Evolutionary conservation across 2,113 vertebrate genomes (phyloP).

Genomic region (Eptesicus fuscus): DNA sequence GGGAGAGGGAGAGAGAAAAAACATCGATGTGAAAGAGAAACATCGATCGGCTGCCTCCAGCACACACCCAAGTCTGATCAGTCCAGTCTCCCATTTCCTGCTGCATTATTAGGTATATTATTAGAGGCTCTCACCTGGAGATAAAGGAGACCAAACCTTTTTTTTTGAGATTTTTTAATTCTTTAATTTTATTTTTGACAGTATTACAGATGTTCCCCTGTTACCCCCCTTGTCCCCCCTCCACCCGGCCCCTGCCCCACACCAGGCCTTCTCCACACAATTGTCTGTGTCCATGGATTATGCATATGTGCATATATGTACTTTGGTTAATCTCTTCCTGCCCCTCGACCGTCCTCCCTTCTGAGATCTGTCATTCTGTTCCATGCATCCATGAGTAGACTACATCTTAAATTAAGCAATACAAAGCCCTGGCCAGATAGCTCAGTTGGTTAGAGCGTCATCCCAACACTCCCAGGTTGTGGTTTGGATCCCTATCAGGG

Average conservation of each 20-base stretch:
- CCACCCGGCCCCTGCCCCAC: neutral
- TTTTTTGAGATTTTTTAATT: neutral
- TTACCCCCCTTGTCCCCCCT: neutral
- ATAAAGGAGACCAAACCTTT: conserved; percentile 1
- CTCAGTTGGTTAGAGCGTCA: neutral
- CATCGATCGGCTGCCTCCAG: neutral
- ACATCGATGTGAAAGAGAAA: neutral
- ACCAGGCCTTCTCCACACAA: neutral
- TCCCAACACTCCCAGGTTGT: neutral
- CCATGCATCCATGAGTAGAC: neutral
- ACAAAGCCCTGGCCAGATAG: neutral
- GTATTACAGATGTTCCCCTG: neutral
- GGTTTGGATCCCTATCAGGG: neutral
- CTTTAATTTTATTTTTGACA: neutral
- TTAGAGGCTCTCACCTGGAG: neutral
- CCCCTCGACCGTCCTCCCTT: neutral
- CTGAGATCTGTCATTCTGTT: neutral
- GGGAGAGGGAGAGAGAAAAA: no score
- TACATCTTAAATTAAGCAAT: neutral
- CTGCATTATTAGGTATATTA: neutral
- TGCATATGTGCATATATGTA: neutral
- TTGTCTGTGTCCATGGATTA: neutral
- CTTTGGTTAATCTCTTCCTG: neutral
- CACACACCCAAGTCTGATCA: neutral
- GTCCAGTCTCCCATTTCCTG: neutral